Base-by-base conservation (phyloP, 2,797 vertebrate genomes). In the Tokudaia muenninki region DNA sequence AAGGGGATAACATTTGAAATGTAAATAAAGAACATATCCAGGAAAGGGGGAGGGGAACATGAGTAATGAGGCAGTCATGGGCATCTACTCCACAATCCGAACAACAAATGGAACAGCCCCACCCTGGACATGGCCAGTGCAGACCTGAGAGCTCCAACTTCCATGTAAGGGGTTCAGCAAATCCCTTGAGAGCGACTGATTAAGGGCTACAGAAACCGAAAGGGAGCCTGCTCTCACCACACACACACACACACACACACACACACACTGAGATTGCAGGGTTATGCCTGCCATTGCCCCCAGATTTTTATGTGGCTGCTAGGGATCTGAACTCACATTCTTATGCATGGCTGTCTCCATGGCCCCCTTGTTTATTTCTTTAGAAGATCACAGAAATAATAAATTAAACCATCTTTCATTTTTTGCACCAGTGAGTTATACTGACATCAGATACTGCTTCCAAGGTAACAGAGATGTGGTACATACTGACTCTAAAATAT, bases 71-170 rank as follows among this genome's bases (percentile, higher is more conserved):
- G 87, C 72, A 87, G 52, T 65, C 93, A 92, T 9, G 0, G 41
- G 70, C 55, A 63, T 44, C 91, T 90, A 55, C 94, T 34, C 47
- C 52, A 67, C 16, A 65, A 90, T 88, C 81, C 70, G 70, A 94
- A 92, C 57, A 65, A 96, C 61, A 95, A 72, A 90, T 47, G 52
- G 61, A 95, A 67, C 26, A 78, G 78, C 44, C 86, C 55, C 44
- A 41, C 84, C 50, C 67, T 78, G 52, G 61, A 74, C 92, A 86
- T 81, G 75, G 92, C 90, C 75, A 87, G 92, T 59, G 80, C 70
- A 92, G 87, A 91, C 80, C 80, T 87, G 91, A 87, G 82, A 94
- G 57, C 83, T 94, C 59, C n/a, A 80, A 65, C n/a, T 95, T 50
- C 79, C 79, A 92, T 1, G 59, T 0, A 4, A 84, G 21, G 55